Conservation (phyloP, 2,888 invertebrate species). For the Nomada fabriciana region DNA sequence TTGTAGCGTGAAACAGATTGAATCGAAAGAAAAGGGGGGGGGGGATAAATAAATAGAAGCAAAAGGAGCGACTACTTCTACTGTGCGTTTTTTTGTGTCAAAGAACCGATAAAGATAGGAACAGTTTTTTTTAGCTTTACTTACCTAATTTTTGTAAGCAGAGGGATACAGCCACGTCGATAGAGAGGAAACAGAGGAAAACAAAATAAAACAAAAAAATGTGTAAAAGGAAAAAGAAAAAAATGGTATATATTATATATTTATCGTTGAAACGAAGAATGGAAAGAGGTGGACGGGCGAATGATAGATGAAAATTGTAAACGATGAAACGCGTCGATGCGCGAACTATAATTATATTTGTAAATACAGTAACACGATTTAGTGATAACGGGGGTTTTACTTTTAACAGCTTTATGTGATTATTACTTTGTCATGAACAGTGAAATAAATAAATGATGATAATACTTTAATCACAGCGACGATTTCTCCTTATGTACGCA, state of each 20-base stretch:
- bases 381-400: slow-evolving; percentile 80
- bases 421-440: slow-evolving; percentile 80
- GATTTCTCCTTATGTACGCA: no score
- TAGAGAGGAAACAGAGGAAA: slow-evolving; percentile 5
- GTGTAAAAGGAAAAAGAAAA: slow-evolving; percentile 32
- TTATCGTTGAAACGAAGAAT: slow-evolving; percentile 62
- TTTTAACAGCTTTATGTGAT: slow-evolving; percentile 82
- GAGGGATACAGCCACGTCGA: slow-evolving; percentile 51
- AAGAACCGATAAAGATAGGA: slow-evolving; percentile 39
- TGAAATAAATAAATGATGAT: slow-evolving; percentile 81
- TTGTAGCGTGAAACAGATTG: not conserved
- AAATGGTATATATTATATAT: slow-evolving; percentile 63
- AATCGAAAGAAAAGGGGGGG: not conserved
- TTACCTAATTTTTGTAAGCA: slow-evolving; percentile 65
- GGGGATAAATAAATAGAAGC: not conserved
- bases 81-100: slow-evolving; percentile 42
- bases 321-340: slow-evolving; percentile 48
- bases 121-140: slow-evolving; percentile 63
- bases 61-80: slow-evolving; percentile 32
- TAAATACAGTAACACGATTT: slow-evolving; percentile 78
- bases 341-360: slow-evolving; percentile 68
- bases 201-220: slow-evolving; percentile 8
- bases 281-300: slow-evolving; percentile 29
- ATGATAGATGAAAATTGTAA: slow-evolving; percentile 30
- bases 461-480: slow-evolving; percentile 62